A percentile compares a stretch with the other conserved stretches of the same genome.
Conservation (phyloP, 2,888 invertebrate species). For the Dione juno region DNA sequence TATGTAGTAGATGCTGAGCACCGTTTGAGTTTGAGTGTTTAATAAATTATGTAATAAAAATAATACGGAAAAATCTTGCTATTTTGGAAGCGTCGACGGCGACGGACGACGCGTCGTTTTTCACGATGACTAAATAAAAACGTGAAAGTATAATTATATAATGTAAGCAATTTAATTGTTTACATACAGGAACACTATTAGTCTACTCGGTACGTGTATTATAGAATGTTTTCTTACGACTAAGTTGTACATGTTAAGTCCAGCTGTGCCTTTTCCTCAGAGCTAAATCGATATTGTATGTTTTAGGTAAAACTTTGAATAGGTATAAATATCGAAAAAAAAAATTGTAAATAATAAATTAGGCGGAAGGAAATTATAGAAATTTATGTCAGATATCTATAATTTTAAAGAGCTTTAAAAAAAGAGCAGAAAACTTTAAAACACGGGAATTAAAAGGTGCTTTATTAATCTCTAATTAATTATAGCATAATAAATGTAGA, state of each 20-base stretch:
- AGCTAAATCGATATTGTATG: background rate
- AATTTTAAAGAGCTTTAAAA: background rate
- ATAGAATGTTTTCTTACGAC: background rate
- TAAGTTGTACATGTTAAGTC: background rate
- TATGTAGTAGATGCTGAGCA: no score
- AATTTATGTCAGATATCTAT: background rate
- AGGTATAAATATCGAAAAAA: background rate
- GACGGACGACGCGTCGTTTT: conserved; percentile 1
- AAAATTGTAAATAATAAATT: background rate
- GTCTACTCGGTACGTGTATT: background rate
- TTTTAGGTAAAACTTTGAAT: background rate
- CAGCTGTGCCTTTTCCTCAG: background rate
- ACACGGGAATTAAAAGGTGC: background rate
- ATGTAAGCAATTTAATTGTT: conserved; percentile 7
- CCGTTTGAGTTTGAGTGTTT: background rate
- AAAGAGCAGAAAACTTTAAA: background rate
- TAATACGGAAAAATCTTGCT: no score
- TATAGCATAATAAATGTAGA: no score
- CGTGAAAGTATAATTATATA: background rate
- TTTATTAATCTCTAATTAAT: no score
- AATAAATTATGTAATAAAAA: no score
- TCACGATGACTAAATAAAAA: background rate
- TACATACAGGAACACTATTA: background rate
- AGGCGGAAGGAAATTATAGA: background rate
- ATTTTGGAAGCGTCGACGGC: background rate